These are phyloP conservation scores for Tolypeutes matacus DNA, from an alignment of 2,797 vertebrate species.

Conservation along the genomic window DNA sequence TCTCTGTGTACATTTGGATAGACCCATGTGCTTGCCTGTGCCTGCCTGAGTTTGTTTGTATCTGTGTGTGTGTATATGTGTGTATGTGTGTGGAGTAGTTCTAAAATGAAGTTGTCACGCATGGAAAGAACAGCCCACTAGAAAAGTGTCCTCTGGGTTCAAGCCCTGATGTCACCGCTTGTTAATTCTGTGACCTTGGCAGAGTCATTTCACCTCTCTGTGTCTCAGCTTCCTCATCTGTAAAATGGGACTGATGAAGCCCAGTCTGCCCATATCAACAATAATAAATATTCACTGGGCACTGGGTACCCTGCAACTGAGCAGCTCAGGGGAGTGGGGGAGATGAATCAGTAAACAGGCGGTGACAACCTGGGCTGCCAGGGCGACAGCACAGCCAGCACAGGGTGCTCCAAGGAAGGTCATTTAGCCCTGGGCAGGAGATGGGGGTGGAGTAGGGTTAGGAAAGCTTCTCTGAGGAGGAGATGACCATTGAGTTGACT, in stretches of 20 bases:
- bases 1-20: background rate
- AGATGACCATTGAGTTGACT: background rate
- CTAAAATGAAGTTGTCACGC: background rate
- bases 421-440: background rate
- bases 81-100: background rate
- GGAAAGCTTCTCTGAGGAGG: background rate
- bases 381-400: background rate
- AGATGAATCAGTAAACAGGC: background rate
- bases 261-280: background rate
- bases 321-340: background rate
- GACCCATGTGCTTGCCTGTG: background rate
- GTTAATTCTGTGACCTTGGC: background rate
- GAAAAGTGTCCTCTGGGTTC: background rate
- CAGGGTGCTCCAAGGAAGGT: rapidly evolving
- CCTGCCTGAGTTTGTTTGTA: background rate
- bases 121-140: background rate
- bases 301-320: rapidly evolving
- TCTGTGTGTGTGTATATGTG: background rate
- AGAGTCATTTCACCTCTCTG: background rate
- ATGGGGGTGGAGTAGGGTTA: background rate
- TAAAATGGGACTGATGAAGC: background rate
- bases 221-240: background rate
- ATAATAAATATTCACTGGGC: background rate
- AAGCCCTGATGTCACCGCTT: background rate
- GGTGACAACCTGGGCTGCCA: background rate